phyloP scores from a whole-genome alignment of 1,140 invertebrate species.

The Helicoverpa zea region DNA sequence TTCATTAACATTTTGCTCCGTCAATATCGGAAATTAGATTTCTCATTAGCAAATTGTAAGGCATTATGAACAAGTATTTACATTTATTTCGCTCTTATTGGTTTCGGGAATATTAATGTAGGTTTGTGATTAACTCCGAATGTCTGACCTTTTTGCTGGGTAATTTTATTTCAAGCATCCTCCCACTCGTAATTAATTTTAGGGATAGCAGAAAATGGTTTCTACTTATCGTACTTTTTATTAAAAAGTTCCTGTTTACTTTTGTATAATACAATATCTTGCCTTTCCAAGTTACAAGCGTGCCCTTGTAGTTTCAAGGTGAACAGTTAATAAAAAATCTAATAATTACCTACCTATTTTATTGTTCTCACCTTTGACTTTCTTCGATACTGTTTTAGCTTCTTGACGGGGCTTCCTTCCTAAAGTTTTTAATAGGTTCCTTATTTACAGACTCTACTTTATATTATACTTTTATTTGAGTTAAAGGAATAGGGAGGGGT shows the following conservation, averaged over 20 bases:
- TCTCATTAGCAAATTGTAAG: slow-evolving; percentile 12
- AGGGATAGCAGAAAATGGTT: not conserved
- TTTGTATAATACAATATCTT: not conserved
- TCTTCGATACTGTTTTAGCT: slow-evolving; percentile 28
- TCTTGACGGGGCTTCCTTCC: slow-evolving; percentile 23
- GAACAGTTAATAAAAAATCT: not conserved
- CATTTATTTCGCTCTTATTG: not conserved
- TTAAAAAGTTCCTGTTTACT: not conserved
- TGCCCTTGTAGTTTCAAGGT: not conserved
- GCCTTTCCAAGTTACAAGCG: not conserved
- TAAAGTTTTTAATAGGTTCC: slow-evolving; percentile 35
- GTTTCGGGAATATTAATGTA: not conserved
- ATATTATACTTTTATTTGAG: not conserved
- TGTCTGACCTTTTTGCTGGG: not conserved
- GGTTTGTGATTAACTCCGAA: not conserved
- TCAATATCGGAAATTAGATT: not conserved
- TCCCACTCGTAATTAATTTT: slow-evolving; percentile 9
- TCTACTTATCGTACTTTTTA: not conserved
- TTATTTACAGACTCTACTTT: slow-evolving; percentile 24
- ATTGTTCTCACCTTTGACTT: slow-evolving; percentile 44
- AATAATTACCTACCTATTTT: not conserved
- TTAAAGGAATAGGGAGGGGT: too few species aligned
- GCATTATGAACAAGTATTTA: not conserved
- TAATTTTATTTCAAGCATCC: not conserved
- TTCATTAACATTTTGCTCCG: slow-evolving; percentile 15